Base-by-base conservation (phyloP, 2,888 invertebrate genomes). In the Chelonus formosanus region DNA sequence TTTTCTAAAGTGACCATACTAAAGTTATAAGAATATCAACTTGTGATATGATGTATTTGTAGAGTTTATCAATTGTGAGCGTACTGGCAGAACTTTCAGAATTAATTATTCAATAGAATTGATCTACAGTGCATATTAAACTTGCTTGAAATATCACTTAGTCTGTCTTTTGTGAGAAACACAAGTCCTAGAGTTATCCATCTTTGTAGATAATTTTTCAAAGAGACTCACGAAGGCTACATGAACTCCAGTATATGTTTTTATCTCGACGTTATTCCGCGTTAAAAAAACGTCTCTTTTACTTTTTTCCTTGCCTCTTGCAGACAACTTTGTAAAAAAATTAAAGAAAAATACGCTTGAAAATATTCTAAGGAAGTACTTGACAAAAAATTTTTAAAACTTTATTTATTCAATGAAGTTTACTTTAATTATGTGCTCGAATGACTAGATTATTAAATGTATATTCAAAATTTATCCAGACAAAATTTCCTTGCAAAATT, bases 161-260 rank as follows among this genome's bases (percentile, higher is more conserved):
- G 8, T 6, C 5, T 43, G 40, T 52, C 20, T 52, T 52, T 52
- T 52, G 52, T 52, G 34, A 52, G 52, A 52, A 32, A 52, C 8
- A 52, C 52, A 52, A 40, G 40, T 52, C 8, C 5, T 10, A 10
- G 32, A 76, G 74, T 70, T 77, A 81, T 82, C 77, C 80, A 76
- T 79, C 76, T 71, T 78, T 73, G 67, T 70, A 76, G 71, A 79
- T 80, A 80, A 82, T 82, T 81, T 80, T 78, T 81, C 81, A 82
- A 81, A 81, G 80, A 67, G 10, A 45, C 52, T 59, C 47, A 43
- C 43, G 53, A 45, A 52, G 40, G 4, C 3, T 40, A 40, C 3
- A 40, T 40, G 40, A 4, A 40, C 40, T 6, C 3, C 40, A 40
- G 40, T 40, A 20, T 20, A 20, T 8, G 36, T 45, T 62, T 55